Evolutionary conservation across 2,113 vertebrate genomes (phyloP).

Genomic region (Progne subis): DNA sequence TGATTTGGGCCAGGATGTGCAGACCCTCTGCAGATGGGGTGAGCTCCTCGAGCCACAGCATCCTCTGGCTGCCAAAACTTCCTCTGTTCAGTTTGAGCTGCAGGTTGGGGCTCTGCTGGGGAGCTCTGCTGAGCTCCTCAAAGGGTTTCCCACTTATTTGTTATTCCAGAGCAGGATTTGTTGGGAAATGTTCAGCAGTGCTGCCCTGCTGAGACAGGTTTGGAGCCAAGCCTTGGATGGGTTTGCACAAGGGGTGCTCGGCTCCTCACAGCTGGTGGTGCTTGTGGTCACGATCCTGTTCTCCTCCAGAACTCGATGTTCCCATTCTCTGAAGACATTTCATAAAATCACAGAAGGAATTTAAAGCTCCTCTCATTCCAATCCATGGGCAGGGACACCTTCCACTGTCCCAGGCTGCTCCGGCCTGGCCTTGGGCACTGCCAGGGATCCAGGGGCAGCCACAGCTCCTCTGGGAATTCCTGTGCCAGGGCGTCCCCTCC

Average conservation of each 20-base stretch:
- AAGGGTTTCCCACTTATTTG: background rate
- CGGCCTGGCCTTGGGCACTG: background rate
- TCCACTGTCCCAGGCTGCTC: rapidly evolving
- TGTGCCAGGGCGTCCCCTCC: background rate
- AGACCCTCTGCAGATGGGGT: background rate
- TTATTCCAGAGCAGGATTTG: background rate
- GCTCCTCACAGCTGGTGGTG: background rate
- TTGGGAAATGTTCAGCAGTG: background rate
- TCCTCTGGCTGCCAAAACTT: background rate
- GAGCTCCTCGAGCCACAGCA: rapidly evolving
- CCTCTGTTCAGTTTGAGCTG: background rate
- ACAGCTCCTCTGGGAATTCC: background rate
- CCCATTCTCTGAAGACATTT: background rate
- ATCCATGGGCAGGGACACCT: background rate
- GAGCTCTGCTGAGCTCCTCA: background rate
- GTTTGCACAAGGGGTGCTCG: background rate
- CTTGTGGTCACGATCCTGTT: background rate
- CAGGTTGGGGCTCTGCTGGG: background rate
- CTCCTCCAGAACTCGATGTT: background rate
- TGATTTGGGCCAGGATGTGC: background rate
- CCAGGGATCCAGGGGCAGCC: background rate
- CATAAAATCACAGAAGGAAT: background rate
- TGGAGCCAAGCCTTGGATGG: background rate
- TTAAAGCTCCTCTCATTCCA: background rate
- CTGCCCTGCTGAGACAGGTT: background rate